These are phyloP conservation scores for Ursus arctos DNA, from an alignment of 2,113 vertebrate species.

Conservation along the genomic window DNA sequence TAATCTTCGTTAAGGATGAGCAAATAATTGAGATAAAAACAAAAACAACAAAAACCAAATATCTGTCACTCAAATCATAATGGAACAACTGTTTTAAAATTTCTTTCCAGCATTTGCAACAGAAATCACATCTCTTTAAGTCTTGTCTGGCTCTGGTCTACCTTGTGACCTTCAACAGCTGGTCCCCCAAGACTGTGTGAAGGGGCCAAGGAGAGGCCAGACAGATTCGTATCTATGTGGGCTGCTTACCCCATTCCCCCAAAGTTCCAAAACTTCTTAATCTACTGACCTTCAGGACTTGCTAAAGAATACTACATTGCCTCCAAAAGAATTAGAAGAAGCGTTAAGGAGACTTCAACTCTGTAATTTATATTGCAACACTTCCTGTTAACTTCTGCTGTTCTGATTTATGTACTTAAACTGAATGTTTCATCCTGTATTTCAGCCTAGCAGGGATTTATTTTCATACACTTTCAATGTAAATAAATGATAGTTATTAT, in stretches of 20 bases:
- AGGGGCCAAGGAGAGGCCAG: not conserved
- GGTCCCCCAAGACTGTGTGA: not conserved
- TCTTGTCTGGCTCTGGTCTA: not conserved
- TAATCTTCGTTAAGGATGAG: slow-evolving; percentile 3
- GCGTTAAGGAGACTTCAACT: not conserved
- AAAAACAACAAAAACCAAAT: not conserved
- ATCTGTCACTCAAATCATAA: not conserved
- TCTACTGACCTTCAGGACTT: not conserved
- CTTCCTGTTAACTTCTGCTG: not conserved
- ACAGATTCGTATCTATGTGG: not conserved
- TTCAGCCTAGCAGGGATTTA: slow-evolving; percentile 13
- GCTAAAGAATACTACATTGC: not conserved
- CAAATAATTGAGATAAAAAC: not conserved
- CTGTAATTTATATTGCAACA: not conserved
- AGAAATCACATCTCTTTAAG: not conserved
- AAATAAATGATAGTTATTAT: slow-evolving; percentile 1
- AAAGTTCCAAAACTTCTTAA: not conserved
- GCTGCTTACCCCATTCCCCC: not conserved
- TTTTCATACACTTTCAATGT: slow-evolving; percentile 5
- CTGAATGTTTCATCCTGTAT: not conserved
- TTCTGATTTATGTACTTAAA: not conserved
- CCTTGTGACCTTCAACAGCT: not conserved
- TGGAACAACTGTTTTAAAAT: not conserved
- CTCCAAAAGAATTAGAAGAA: not conserved
- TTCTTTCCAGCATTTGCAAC: not conserved